Evolutionary conservation across 2,113 vertebrate genomes (phyloP).

Genomic region (Phaetusa simplex): DNA sequence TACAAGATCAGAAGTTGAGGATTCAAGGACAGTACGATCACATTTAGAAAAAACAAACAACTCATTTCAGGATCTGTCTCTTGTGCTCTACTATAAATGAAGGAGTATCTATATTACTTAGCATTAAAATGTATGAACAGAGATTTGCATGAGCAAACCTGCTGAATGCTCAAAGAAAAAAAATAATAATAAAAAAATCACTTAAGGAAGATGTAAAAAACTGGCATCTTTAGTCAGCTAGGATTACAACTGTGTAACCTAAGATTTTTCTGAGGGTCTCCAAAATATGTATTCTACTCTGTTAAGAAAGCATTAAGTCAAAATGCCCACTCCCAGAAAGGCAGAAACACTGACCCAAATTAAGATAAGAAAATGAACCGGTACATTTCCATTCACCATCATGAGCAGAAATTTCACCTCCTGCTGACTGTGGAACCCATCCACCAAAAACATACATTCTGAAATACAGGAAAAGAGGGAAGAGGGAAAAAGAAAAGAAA

Average conservation of each 20-base stretch:
- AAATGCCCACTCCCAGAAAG: constrained; percentile 4
- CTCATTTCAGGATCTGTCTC: not conserved
- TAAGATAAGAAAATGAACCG: constrained; percentile 86
- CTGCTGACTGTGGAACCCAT: constrained; percentile 87
- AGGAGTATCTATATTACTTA: not conserved
- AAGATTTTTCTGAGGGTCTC: not conserved
- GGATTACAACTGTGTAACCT: not conserved
- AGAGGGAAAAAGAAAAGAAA: not conserved
- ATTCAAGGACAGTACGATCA: not conserved
- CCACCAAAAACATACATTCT: constrained; percentile 98
- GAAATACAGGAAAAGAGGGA: constrained; percentile 15
- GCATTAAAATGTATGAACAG: not conserved
- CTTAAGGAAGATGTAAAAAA: not conserved
- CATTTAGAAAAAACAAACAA: not conserved
- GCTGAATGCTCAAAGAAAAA: not conserved
- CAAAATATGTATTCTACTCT: not conserved
- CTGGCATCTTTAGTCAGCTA: not conserved
- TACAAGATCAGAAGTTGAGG: not conserved
- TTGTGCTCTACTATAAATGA: not conserved
- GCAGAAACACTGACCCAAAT: constrained; percentile 83
- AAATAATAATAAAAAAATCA: not conserved
- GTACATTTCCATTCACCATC: constrained; percentile 93
- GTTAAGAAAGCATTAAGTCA: constrained; percentile 10
- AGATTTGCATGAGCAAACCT: not conserved
- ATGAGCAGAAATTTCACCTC: constrained; percentile 70